Evolutionary conservation across 2,888 invertebrate species (phyloP), one percentile per base, ranked within the genome.

Genomic region (Pilophorus perplexus): DNA sequence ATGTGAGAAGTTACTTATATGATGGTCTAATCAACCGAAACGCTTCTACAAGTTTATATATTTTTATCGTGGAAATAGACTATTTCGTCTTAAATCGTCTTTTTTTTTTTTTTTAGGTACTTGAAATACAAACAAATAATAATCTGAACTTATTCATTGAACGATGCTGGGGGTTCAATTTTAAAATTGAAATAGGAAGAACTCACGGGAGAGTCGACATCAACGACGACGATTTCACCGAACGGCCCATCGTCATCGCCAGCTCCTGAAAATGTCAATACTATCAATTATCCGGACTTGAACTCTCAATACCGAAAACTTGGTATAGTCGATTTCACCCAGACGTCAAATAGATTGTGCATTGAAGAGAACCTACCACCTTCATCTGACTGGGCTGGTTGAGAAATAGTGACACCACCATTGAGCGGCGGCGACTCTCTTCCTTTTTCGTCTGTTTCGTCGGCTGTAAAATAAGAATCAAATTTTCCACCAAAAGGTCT

Each of bases 171-270:
- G 18, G 18, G 8, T 37, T n/a, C 37, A 12, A 37, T 37, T 14
- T 8, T 10, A 10, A 8, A 8, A 37, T 37, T 37, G 37, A 37
- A 28, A n/a, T 8, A 25, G 6, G 2, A 28, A 4, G 42, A 16
- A 52, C 54, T 64, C 46, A 70, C 70, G 50, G 64, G 50, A 12
- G 67, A 64, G 28, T 70, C 44, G 4, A 68, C 50, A 40, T 70
- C 68, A 5, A 65, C 40, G 10, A 70, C 64, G 42, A 67, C 59
- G 27, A 68, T 70, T 64, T 69, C 70, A 12, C 67, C 70, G 33
- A 44, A 44, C 3, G 59, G 50, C 2, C 37, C 62, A 2, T 54
- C 64, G 12, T 28, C 37, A 28, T 60, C 60, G n/a, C 6, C 44
- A 38, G 3, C 27, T 12, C n/a, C 46, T 46, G 60, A 59, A 44